Evolutionary conservation across 1,140 invertebrate genomes (phyloP).

Genomic region (Coptotermes formosanus): DNA sequence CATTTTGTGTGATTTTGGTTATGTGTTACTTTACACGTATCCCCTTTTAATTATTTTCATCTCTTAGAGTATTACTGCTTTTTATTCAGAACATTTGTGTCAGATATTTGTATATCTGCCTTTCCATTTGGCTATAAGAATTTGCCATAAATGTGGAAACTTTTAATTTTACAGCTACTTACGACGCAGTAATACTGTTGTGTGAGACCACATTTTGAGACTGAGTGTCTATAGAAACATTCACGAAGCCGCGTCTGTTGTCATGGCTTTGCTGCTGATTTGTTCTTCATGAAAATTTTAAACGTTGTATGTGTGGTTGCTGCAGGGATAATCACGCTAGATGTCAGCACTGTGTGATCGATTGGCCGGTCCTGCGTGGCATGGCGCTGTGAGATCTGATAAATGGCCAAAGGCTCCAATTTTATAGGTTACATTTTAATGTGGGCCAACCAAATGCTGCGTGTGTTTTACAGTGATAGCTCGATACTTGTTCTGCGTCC

Average conservation of each 20-base stretch:
- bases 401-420: background rate
- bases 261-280: conserved; percentile 18
- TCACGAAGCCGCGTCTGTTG: background rate
- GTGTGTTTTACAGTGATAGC: background rate
- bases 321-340: conserved; percentile 14
- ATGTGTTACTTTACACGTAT: too few relatives aligned
- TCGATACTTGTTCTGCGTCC: background rate
- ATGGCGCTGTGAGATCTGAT: conserved; percentile 1
- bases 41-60: too few relatives aligned
- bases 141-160: too few relatives aligned
- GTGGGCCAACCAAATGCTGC: background rate
- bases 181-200: too few relatives aligned
- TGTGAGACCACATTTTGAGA: background rate
- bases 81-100: too few relatives aligned
- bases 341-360: background rate
- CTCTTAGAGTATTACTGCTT: too few relatives aligned
- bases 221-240: background rate
- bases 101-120: too few relatives aligned
- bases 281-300: conserved; percentile 14
- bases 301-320: background rate
- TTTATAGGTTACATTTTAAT: conserved; percentile 1
- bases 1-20: too few relatives aligned
- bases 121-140: too few relatives aligned
- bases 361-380: background rate
- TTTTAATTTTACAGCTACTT: too few relatives aligned